Evolutionary conservation across 2,797 vertebrate species (phyloP).

Genomic region (Tenualosa ilisha): DNA sequence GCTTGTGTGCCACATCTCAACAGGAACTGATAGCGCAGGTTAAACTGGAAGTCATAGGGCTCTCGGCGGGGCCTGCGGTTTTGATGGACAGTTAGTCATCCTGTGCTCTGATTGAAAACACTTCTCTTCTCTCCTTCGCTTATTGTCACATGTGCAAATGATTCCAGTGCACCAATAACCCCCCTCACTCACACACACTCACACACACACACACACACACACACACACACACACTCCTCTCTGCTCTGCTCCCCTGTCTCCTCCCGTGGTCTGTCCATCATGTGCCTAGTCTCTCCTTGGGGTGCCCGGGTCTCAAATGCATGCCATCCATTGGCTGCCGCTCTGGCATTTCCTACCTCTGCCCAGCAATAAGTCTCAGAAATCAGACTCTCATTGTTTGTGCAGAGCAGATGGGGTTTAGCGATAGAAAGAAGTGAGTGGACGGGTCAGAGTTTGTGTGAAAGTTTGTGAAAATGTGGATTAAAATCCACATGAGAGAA

Average conservation of each 20-base stretch:
- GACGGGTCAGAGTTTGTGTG: neutral
- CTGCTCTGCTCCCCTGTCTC: neutral
- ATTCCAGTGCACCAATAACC: conserved; percentile 57
- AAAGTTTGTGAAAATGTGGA: neutral
- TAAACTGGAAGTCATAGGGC: conserved; percentile 36
- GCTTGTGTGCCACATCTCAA: neutral
- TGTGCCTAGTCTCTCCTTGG: neutral
- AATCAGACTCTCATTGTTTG: neutral
- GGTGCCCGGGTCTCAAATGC: neutral
- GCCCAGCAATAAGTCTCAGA: neutral
- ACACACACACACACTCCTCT: neutral
- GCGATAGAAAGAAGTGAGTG: neutral
- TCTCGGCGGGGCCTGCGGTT: conserved; percentile 13
- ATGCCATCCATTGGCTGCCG: neutral
- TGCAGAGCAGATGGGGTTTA: neutral
- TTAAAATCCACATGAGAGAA: neutral
- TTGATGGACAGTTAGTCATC: conserved; percentile 40
- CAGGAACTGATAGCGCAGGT: neutral
- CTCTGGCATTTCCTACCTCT: conserved; percentile 8
- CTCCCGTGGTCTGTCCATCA: neutral
- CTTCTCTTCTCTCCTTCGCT: conserved; percentile 43
- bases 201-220: too few relatives aligned
- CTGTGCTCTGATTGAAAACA: conserved; percentile 67
- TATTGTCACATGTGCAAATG: conserved; percentile 75
- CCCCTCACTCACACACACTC: neutral